These are phyloP conservation scores for Cichladusa arquata DNA, from an alignment of 2,113 vertebrate genomes.

Conservation along the genomic window DNA sequence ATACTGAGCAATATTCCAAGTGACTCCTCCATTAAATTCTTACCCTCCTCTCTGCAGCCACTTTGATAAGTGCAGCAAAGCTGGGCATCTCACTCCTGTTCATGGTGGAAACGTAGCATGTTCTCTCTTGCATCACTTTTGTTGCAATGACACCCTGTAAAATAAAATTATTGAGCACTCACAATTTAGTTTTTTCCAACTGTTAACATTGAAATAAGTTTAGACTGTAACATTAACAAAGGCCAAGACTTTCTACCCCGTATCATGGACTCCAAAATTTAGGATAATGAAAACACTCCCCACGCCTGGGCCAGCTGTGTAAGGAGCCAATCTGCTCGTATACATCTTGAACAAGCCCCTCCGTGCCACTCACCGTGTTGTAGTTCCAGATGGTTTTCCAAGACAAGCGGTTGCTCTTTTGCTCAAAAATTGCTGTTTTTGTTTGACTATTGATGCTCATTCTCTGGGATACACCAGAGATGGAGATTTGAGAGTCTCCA, in stretches of 20 bases:
- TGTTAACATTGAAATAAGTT: neutral
- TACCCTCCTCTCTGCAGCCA: neutral
- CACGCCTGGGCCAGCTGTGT: accelerated
- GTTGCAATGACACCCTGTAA: neutral
- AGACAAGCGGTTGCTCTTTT: neutral
- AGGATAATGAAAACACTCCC: no score
- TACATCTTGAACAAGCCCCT: accelerated
- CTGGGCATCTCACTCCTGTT: neutral
- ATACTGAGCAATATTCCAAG: neutral
- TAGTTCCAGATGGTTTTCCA: slow-evolving; percentile 66
- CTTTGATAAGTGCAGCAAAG: neutral
- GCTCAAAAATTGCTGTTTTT: neutral
- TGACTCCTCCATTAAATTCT: neutral
- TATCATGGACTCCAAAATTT: accelerated
- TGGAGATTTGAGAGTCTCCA: neutral
- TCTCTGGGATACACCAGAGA: neutral
- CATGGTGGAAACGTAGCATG: neutral
- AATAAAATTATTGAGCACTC: neutral
- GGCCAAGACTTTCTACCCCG: accelerated
- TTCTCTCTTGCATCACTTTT: neutral
- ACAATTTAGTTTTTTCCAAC: neutral
- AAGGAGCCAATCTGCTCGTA: accelerated
- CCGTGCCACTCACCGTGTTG: neutral
- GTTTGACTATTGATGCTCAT: neutral
- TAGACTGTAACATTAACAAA: neutral